Conservation (phyloP, 2,797 vertebrate genomes). For the Capromys pilorides region DNA sequence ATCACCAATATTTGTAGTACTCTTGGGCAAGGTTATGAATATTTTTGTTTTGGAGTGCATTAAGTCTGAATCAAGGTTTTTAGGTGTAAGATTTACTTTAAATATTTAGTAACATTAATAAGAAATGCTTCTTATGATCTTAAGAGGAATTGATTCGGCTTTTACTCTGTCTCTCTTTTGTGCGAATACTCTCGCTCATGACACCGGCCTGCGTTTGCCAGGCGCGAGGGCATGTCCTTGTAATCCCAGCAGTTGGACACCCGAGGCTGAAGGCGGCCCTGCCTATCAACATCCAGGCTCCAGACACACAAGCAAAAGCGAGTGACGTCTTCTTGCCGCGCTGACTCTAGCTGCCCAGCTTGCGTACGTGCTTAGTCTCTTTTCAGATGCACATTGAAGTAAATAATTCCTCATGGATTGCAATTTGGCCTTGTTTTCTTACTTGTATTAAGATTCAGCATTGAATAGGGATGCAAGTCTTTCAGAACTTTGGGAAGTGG, state of each 20-base stretch:
- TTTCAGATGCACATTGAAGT: background rate
- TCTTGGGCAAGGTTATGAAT: background rate
- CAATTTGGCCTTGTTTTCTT: background rate
- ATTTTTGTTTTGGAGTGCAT: background rate
- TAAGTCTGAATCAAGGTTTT: background rate
- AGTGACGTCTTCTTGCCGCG: background rate
- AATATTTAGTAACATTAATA: background rate
- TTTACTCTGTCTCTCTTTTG: background rate
- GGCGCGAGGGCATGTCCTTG: background rate
- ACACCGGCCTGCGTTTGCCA: background rate
- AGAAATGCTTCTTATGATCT: background rate
- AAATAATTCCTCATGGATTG: background rate
- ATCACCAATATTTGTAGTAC: background rate
- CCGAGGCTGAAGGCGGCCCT: background rate
- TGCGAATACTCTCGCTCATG: background rate
- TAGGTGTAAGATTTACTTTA: background rate
- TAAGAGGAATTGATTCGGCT: background rate
- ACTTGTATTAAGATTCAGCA: conserved; percentile 10
- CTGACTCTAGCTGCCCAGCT: background rate
- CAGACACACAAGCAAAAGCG: background rate
- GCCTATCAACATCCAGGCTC: background rate
- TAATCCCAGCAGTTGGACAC: background rate
- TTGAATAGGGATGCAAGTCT: background rate
- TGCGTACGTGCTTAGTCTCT: background rate
- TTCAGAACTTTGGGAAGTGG: background rate